Conservation (phyloP, 2,888 invertebrate genomes). For the Entomobrya proxima region DNA sequence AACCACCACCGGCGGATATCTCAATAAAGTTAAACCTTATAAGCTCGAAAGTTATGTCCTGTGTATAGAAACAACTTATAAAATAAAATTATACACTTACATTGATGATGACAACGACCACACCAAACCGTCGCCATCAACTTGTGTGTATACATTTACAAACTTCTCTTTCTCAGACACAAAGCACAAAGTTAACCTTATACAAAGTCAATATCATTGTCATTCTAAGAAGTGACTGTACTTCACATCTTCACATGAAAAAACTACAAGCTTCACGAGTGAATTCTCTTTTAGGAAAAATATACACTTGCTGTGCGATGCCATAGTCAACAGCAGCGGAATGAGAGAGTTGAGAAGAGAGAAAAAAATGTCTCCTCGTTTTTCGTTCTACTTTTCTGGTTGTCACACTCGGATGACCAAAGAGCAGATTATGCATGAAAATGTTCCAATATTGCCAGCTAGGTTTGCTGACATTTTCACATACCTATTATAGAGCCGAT, state of each 20-base stretch:
- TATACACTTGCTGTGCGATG: neutral
- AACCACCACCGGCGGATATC: slow-evolving; percentile 24
- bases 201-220: slow-evolving; percentile 46
- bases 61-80: neutral
- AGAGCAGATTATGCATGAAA: slow-evolving; percentile 74
- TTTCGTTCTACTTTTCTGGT: slow-evolving; percentile 67
- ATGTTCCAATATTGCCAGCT: slow-evolving; percentile 69
- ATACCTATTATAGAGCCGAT: neutral
- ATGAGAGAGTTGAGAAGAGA: slow-evolving; percentile 19
- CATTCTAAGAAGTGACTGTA: slow-evolving; percentile 42
- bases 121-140: slow-evolving; percentile 24
- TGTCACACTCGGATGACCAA: slow-evolving; percentile 73
- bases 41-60: neutral
- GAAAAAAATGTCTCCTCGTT: slow-evolving; percentile 45
- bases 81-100: slow-evolving; percentile 9
- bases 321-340: slow-evolving; percentile 4
- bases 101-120: slow-evolving; percentile 6
- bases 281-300: slow-evolving; percentile 40
- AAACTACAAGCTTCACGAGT: slow-evolving; percentile 27
- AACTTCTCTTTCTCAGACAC: neutral
- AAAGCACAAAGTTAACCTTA: neutral
- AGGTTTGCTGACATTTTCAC: slow-evolving; percentile 57
- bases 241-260: slow-evolving; percentile 19
- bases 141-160: neutral
- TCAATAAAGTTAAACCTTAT: slow-evolving; percentile 12